Evolutionary conservation across 2,888 invertebrate species (phyloP), one percentile per base, ranked within the genome.

Genomic region (Caradrina kadenii): DNA sequence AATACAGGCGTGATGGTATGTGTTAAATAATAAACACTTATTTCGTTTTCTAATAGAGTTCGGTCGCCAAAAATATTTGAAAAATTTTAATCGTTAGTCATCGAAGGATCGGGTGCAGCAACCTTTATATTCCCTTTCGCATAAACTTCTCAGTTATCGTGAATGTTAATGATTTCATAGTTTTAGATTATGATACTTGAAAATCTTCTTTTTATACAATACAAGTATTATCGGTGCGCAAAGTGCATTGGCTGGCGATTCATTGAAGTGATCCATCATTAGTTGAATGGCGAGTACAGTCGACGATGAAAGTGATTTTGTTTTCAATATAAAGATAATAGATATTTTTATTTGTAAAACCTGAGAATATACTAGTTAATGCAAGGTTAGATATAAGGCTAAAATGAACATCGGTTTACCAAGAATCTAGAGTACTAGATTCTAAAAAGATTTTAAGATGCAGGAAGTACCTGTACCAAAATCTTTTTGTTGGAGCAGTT

Each of bases 261-360:
- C 77, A 83, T 76, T 74, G 69, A 60, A 76, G 75, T 78, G 82
- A 83, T 86, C 72, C 78, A 83, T 85, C 86, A 86, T 83, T 81
- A 83, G 80, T 63, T 83, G 77, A 80, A 75, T 67, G 77, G 69
- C 26, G 59, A 53, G 81, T 83, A 83, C 80, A 52, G 63, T 22
- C 56, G 59, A 31, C 21, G 0, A 10, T 7, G 56, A 56, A 76
- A 81, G 69, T 80, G 60, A 19, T 63, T 73, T 59, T 35, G 31
- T 59, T 45, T 68, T 21, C 21, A 10, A n/a, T n/a, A n/a, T 13
- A 31, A 31, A 31, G 31, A 31, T 31, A 31, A 31, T 4, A 31
- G 4, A 31, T 31, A n/a, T 31, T 31, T 35, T 35, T 35, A 35
- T 35, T 35, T 35, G 35, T 8, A 35, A 35, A 35, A 35, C 8